These are phyloP conservation scores for Gastrophysa polygoni DNA, from an alignment of 2,888 invertebrate genomes.

Conservation along the genomic window DNA sequence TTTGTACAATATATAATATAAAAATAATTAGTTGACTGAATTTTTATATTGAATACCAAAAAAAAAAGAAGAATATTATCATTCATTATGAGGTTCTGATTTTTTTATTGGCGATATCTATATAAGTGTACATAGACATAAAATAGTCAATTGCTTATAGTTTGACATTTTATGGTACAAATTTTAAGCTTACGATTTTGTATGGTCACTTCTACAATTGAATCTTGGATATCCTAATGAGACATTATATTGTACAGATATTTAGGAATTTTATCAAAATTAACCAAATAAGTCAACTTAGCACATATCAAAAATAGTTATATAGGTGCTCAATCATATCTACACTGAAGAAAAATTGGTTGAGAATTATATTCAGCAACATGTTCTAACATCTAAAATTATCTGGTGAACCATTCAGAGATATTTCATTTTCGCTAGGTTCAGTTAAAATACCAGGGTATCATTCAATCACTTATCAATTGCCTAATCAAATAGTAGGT, in stretches of 20 bases:
- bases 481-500: neutral
- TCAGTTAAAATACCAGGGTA: neutral
- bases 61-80: conserved; percentile 20
- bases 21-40: conserved; percentile 35
- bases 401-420: neutral
- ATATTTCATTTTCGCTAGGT: neutral
- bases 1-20: conserved; percentile 27
- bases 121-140: conserved; percentile 37
- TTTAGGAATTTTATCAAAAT: neutral
- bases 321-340: neutral
- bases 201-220: conserved; percentile 4
- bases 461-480: neutral
- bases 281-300: neutral
- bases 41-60: conserved; percentile 40
- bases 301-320: neutral
- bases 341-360: neutral
- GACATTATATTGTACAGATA: neutral
- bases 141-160: conserved; percentile 48
- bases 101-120: conserved; percentile 31
- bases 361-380: neutral
- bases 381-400: neutral
- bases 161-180: conserved; percentile 47
- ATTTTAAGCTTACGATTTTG: conserved; percentile 35
- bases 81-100: conserved; percentile 13
- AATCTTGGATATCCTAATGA: conserved; percentile 13